A percentile compares a stretch with the other conserved stretches of the same genome.
These are phyloP conservation scores for Cheumatopsyche charites DNA, from an alignment of 1,140 invertebrate species.

Conservation along the genomic window DNA sequence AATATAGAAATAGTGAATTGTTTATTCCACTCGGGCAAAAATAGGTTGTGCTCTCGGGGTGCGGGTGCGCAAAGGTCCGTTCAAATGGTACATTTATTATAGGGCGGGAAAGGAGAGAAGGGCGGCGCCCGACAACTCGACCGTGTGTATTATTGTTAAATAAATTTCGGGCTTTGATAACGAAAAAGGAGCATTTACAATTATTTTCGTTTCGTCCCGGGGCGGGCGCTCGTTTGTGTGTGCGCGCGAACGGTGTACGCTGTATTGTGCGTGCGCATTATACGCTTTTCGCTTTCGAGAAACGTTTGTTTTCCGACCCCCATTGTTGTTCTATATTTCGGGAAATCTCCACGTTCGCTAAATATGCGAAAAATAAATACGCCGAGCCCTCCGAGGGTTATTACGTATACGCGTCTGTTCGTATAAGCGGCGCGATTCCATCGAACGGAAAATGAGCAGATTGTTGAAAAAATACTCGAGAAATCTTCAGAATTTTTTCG, in stretches of 20 bases:
- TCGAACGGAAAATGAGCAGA: no score
- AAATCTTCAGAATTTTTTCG: no score
- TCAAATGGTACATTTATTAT: not conserved
- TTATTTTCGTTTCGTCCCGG: slow-evolving; percentile 1
- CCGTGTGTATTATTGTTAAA: slow-evolving; percentile 19
- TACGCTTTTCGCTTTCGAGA: not conserved
- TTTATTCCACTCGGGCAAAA: slow-evolving; percentile 4
- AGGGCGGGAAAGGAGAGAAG: no score
- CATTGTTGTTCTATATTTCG: slow-evolving; percentile 11
- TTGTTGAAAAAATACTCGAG: no score
- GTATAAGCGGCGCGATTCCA: no score
- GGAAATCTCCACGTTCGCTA: slow-evolving; percentile 12
- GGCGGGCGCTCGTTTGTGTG: not conserved
- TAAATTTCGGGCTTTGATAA: slow-evolving; percentile 4
- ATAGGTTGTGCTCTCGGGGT: not conserved
- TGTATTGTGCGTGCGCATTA: not conserved
- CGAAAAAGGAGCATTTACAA: slow-evolving; percentile 14
- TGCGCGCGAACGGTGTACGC: not conserved
- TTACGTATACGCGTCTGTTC: no score
- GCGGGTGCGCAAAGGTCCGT: not conserved
- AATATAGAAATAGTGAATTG: not conserved
- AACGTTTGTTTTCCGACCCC: slow-evolving; percentile 18
- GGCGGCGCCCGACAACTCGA: no score
- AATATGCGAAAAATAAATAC: slow-evolving; percentile 11
- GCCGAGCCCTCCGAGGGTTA: not conserved